Evolutionary conservation across 2,113 vertebrate genomes (phyloP).

Genomic region (Ahaetulla prasina): DNA sequence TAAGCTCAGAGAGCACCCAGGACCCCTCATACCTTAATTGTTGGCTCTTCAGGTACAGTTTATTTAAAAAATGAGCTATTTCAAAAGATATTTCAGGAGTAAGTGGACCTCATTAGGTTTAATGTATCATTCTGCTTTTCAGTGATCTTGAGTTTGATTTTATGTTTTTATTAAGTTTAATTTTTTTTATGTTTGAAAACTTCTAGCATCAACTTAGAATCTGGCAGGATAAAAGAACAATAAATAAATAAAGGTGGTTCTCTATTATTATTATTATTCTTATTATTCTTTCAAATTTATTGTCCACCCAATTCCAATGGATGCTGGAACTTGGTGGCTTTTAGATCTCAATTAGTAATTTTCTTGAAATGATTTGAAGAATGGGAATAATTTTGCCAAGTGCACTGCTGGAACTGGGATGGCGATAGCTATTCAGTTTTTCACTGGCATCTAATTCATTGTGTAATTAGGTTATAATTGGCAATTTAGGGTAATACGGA

Average conservation of each 20-base stretch:
- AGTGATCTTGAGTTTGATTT: background rate
- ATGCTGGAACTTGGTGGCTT: background rate
- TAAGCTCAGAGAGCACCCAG: too few species aligned
- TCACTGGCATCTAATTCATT: background rate
- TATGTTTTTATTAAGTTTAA: background rate
- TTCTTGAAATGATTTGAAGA: background rate
- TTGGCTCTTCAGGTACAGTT: background rate
- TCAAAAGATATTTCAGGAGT: background rate
- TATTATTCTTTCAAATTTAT: background rate
- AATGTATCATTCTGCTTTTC: background rate
- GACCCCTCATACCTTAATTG: background rate
- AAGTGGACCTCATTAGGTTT: too few species aligned
- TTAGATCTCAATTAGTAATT: background rate
- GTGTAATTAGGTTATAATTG: background rate
- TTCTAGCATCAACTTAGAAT: background rate
- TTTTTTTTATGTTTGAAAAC: background rate
- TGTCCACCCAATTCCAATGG: background rate
- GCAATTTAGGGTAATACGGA: background rate
- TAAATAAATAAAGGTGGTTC: background rate
- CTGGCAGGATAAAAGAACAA: background rate
- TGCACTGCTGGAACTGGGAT: background rate
- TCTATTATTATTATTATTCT: background rate
- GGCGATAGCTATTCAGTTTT: background rate
- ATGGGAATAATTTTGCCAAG: background rate
- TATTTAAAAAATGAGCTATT: too few species aligned